A percentile compares a stretch with the other conserved stretches of the same genome.
phyloP scores from a whole-genome alignment of 1,140 invertebrate genomes.

The Melanaphis sacchari region DNA sequence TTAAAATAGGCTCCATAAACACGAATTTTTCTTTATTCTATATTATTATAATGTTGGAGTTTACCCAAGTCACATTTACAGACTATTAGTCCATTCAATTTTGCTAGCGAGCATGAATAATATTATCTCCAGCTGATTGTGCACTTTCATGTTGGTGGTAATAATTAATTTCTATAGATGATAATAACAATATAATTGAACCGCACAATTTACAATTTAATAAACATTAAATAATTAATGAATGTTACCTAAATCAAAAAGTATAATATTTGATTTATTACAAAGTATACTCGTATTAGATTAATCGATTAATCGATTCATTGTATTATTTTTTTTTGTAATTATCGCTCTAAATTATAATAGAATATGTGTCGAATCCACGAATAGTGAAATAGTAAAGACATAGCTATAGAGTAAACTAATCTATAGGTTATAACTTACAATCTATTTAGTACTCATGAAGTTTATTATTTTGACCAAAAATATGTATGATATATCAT shows the following conservation, averaged over 20 bases:
- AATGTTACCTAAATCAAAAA: background rate
- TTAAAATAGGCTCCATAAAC: background rate
- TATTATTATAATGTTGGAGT: background rate
- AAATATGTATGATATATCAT: background rate
- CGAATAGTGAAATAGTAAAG: background rate
- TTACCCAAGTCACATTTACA: background rate
- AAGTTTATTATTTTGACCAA: background rate
- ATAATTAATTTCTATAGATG: slow-evolving; percentile 20
- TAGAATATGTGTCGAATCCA: background rate
- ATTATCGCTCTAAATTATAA: background rate
- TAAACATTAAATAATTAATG: background rate
- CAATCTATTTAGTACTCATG: background rate
- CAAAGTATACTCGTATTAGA: background rate
- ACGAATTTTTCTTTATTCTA: background rate
- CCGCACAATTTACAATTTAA: background rate
- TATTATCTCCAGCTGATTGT: background rate
- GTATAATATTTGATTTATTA: background rate
- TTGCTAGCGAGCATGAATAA: background rate
- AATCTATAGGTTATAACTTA: background rate
- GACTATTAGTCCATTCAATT: background rate
- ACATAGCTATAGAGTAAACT: background rate
- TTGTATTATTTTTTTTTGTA: background rate
- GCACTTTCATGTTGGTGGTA: background rate
- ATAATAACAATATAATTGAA: background rate
- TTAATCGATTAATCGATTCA: background rate